Evolutionary conservation across 1,140 invertebrate genomes (phyloP).

Genomic region (Hyles euphorbiae): DNA sequence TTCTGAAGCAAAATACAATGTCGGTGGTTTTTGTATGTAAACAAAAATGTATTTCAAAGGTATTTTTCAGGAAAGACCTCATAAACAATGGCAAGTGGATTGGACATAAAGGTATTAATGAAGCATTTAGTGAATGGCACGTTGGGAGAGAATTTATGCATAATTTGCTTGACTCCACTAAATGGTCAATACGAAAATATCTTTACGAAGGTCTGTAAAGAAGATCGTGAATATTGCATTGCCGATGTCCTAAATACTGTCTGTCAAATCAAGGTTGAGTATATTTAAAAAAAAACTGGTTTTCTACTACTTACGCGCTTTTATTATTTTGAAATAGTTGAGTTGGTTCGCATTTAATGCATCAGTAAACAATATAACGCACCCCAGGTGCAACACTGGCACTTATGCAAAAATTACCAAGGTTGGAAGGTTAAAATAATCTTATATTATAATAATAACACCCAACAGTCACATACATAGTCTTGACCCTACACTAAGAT

Average conservation of each 20-base stretch:
- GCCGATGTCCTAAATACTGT: conserved; percentile 46
- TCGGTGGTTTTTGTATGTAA: conserved; percentile 11
- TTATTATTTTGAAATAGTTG: no score
- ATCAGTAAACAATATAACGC: no score
- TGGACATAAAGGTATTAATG: conserved; percentile 45
- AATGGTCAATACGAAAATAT: conserved; percentile 41
- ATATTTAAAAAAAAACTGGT: background rate
- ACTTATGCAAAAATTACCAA: no score
- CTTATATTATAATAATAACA: no score
- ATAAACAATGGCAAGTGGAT: conserved; percentile 24
- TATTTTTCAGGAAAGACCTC: conserved; percentile 3
- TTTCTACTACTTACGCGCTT: no score
- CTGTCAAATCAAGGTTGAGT: conserved; percentile 46
- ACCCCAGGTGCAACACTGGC: no score
- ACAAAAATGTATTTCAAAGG: conserved; percentile 14
- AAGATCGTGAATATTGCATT: conserved; percentile 48
- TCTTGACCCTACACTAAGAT: no score
- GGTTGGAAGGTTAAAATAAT: no score
- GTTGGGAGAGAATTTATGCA: conserved; percentile 46
- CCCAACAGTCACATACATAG: no score
- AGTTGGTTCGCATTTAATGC: no score
- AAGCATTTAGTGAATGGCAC: conserved; percentile 55
- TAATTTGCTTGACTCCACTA: conserved; percentile 47
- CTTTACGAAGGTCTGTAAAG: conserved; percentile 48
- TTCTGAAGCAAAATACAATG: conserved; percentile 13